Evolutionary conservation across 2,113 vertebrate species (phyloP).

Genomic region (Gymnogyps californianus): DNA sequence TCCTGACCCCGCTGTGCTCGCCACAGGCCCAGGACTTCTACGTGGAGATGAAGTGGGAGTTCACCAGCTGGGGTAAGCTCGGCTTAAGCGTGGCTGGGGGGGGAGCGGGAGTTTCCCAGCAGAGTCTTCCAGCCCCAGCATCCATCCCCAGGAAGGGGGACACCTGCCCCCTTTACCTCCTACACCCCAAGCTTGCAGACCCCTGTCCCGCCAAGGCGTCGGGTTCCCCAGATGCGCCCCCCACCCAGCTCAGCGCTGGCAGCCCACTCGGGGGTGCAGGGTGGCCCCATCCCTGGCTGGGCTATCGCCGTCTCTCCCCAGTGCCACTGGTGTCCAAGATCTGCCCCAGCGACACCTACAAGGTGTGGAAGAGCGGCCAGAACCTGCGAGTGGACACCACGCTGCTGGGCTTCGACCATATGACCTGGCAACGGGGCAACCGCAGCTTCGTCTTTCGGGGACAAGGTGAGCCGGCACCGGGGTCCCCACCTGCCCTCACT

Average conservation of each 20-base stretch:
- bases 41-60: constrained; percentile 98
- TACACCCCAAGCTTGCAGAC: background rate
- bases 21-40: constrained; percentile 94
- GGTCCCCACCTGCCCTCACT: rapidly evolving
- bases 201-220: rapidly evolving
- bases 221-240: background rate
- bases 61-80: constrained; percentile 94
- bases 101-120: background rate
- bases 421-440: constrained; percentile 98
- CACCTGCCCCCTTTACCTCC: background rate
- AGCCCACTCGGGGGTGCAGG: background rate
- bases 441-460: constrained; percentile 95
- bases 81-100: background rate
- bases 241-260: background rate
- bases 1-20: background rate
- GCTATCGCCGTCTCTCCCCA: constrained; percentile 53
- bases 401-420: constrained; percentile 94
- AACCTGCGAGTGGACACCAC: constrained; percentile 96
- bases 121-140: background rate
- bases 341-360: constrained; percentile 96
- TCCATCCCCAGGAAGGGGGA: background rate
- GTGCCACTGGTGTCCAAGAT: constrained; percentile 97
- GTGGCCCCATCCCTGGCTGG: background rate
- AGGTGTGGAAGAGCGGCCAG: constrained; percentile 97
- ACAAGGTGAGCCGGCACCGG: constrained; percentile 76